Evolutionary conservation across 2,888 invertebrate species (phyloP).

Genomic region (Limnephilus marmoratus): DNA sequence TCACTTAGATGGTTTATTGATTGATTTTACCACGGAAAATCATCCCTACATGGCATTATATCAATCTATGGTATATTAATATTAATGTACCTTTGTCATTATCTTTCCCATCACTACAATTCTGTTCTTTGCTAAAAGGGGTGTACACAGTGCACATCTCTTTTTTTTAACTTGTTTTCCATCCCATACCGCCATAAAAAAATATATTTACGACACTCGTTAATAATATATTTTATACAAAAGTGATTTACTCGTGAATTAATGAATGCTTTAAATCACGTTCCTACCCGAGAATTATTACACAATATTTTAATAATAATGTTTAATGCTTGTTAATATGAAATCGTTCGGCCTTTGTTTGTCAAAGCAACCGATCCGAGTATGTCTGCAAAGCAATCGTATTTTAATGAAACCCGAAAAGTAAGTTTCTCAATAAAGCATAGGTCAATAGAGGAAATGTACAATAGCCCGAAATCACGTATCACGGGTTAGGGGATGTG

Average conservation of each 20-base stretch:
- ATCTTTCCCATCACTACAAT: conserved; percentile 95
- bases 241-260: too few relatives aligned
- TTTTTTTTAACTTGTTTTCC: too few relatives aligned
- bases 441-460: conserved; percentile 43
- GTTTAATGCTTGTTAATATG: background rate
- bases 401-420: conserved; percentile 30
- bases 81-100: conserved; percentile 92
- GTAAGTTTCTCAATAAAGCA: conserved; percentile 23
- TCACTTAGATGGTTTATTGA: too few relatives aligned
- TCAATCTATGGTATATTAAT: background rate
- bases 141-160: too few relatives aligned
- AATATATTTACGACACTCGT: too few relatives aligned
- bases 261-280: too few relatives aligned
- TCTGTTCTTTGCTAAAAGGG: conserved; percentile 83
- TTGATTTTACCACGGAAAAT: background rate
- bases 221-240: too few relatives aligned
- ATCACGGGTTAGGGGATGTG: conserved; percentile 36
- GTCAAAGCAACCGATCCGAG: background rate
- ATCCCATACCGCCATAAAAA: too few relatives aligned
- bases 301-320: too few relatives aligned
- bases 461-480: conserved; percentile 49
- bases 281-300: too few relatives aligned
- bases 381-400: background rate
- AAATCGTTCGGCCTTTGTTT: background rate
- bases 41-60: conserved; percentile 61